Base-by-base conservation (phyloP, 2,797 vertebrate species). In the Pipistrellus nathusii region DNA sequence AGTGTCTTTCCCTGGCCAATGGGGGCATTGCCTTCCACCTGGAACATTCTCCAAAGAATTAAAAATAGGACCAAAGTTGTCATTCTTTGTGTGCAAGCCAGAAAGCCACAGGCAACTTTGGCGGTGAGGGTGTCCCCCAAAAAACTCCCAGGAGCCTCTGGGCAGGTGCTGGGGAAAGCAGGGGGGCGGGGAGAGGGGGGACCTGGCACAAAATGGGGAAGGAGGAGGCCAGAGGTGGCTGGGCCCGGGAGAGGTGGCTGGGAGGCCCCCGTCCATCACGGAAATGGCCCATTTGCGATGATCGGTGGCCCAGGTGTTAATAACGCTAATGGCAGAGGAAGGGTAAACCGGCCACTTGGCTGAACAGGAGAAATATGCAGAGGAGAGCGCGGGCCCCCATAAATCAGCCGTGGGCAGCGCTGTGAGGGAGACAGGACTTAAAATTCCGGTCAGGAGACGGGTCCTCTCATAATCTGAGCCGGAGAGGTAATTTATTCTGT, bases 401-500 rank as follows among this genome's bases (percentile, higher is more conserved):
- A 98, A 98, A 98, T 98, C 98, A 98, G 95, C 51, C 2, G 48
- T 55, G 96, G 87, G 97, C 85, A 0, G n/a, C 17, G 51, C 96
- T 88, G 90, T 59, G 84, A 83, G 94, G 94, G 41, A 97, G 97
- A 94, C 93, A 89, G 97, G 97, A 98, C 97, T 98, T 98, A 98
- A 98, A 98, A 98, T 98, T 98, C 98, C 73, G 95, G 97, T 98
- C 98, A 98, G 97, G 98, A 97, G 96, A 98, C 92, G 96, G 97
- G 97, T 95, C 86, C 82, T 96, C 97, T 98, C 30, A 86, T 97
- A 97, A 98, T 97, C 97, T 77, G 95, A 93, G 30, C 3, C 81
- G 93, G 96, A 96, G 97, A 98, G 96, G 97, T 98, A 98, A 98
- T 98, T 98, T 98, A 98, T 98, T 98, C 98, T 98, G 98, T 98